Evolutionary conservation across 2,797 vertebrate genomes (phyloP), one percentile per base, ranked within the genome.

Genomic region (Characodon lateralis): DNA sequence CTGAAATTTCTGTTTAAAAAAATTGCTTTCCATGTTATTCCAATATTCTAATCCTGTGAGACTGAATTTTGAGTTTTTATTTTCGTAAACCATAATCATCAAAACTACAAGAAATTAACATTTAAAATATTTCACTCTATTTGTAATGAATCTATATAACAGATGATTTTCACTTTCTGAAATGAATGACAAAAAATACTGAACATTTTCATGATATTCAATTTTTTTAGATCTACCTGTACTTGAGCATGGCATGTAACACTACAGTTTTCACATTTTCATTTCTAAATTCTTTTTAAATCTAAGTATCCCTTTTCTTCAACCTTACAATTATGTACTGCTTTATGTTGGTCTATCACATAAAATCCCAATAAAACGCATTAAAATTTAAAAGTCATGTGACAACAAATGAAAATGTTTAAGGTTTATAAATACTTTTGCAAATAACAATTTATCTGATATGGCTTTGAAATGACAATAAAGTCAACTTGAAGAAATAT

Each of bases 401-500:
- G 18, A 35, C 61, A 65, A 20, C 0, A 5, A 20, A 22, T 39
- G 1, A 39, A 39, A 6, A 65, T 3, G 31, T 65, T 65, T 18
- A 39, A 22, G 8, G 6, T 39, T 4, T 66, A 4, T 1, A 66
- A 22, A 39, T 39, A 18, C 63, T 24, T 66, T 12, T 24, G 31
- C 31, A 41, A 8, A 10, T 3, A 2, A 41, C 63, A 0, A 1
- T 4, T 39, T 66, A 39, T 41, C 35, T 66, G 63, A 24, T 24
- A 5, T 39, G 35, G 28, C 68, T 78, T 22, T 26, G 31, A 59
- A 55, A 53, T 10, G 24, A 73, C 59, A 1, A 18, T 72, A 9
- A 56, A 78, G 78, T 83, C 39, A 66, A 55, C 2, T 53, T 61
- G 28, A 78, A 61, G 26, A 22, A 26, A 24, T 26, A 73, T 12